These are phyloP conservation scores for Platichthys flesus DNA, from an alignment of 2,113 vertebrate species.

Conservation along the genomic window DNA sequence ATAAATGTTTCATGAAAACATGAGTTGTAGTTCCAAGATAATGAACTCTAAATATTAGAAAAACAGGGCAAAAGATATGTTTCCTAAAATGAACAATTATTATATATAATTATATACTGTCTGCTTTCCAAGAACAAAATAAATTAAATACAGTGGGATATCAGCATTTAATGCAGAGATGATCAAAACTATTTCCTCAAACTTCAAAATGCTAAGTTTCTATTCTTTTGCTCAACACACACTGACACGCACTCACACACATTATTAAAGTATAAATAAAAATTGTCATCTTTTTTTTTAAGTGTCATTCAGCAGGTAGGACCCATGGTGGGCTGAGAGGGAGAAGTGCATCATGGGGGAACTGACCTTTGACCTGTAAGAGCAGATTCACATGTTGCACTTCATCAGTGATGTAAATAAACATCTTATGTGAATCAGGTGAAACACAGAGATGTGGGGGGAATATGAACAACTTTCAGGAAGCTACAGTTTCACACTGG, in stretches of 20 bases:
- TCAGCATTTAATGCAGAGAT: conserved; percentile 40
- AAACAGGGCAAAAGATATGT: background rate
- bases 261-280: conserved; percentile 50
- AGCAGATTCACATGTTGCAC: conserved; percentile 64
- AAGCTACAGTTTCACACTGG: conserved; percentile 36
- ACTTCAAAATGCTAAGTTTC: conserved; percentile 56
- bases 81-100: no score
- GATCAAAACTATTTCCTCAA: conserved; percentile 17
- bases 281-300: conserved; percentile 47
- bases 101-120: background rate
- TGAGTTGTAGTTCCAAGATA: no score
- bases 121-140: background rate
- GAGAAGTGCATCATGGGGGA: conserved; percentile 65
- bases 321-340: conserved; percentile 56
- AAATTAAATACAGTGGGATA: background rate
- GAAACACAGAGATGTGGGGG: background rate
- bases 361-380: conserved; percentile 76
- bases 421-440: conserved; percentile 3
- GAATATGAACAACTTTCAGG: background rate
- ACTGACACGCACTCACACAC: conserved; percentile 44
- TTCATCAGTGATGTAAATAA: conserved; percentile 12
- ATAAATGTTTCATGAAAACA: no score
- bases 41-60: background rate
- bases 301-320: conserved; percentile 73
- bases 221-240: conserved; percentile 53